Evolutionary conservation across 2,797 vertebrate genomes (phyloP), one percentile per base, ranked within the genome.

Genomic region (Ataeniobius toweri): DNA sequence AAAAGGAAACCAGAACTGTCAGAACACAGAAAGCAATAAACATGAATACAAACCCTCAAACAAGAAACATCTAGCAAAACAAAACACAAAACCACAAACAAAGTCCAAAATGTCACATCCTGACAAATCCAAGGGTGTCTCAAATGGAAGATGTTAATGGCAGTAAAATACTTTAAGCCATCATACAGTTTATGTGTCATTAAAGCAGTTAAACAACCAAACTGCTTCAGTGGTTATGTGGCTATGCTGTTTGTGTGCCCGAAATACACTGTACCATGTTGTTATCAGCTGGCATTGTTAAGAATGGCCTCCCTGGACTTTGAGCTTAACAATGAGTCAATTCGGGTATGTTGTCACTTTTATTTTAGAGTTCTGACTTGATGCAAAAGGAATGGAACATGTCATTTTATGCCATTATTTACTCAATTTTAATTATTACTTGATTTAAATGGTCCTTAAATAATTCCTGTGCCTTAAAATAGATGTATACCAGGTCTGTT

Each of bases 201-300:
- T 12, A 68, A 67, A 14, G 5, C 41, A 6, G 22, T 24, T 22
- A 24, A 46, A n/a, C 3, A 46, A 68, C 41, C 39, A 44, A 44
- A 9, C 6, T 68, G 24, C 24, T 46, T 68, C 65, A 68, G 4
- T 6, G 10, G 13, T 44, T 68, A 16, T 44, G 4, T 16, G 67
- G 22, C 39, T 44, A n/a, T 0, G 41, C 20, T 24, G 41, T 44
- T 68, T 46, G 24, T 46, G 39, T n/a, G 24, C 67, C 67, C 24
- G 14, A 69, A 69, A 69, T 69, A 68, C 41, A 46, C 65, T 12
- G 0, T 69, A 69, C 36, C 9, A 41, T 67, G 63, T 67, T 68
- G 65, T 6, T 68, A 68, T 41, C 65, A 68, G 65, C 22, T 46
- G 24, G 67, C 41, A 69, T 69, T 69, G 39, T 69, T 3, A 69